Evolutionary conservation across 2,797 vertebrate genomes (phyloP), one percentile per base, ranked within the genome.

Genomic region (Lateolabrax maculatus): DNA sequence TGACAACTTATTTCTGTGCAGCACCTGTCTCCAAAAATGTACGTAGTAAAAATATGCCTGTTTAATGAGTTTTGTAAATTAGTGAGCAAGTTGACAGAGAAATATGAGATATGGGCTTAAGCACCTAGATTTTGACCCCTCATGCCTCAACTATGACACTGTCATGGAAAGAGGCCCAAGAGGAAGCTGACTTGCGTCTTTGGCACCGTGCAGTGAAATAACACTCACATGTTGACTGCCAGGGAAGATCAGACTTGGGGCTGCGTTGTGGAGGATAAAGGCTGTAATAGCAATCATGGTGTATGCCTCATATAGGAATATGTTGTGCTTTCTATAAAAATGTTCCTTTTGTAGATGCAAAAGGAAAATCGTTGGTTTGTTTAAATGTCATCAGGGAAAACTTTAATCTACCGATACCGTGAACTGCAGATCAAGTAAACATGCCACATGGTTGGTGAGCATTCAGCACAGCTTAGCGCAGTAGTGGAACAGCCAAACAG

Each of bases 131-230:
- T 86, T 77, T 84, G 62, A 87, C 74, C 67, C 74, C 53, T 69
- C 62, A 27, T 69, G 51, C 74, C 66, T 86, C 62, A 67, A 57
- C 73, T 75, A 29, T 88, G 78, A 84, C 87, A 86, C 85, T 44
- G 66, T n/a, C 55, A 41, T 84, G 84, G 71, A 84, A 87, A 77
- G 84, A 82, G 83, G 85, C 81, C 75, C 72, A 31, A 71, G 61
- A 89, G 89, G 90, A 93, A 91, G 87, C 87, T 58, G 80, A 62
- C 71, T 87, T 87, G 71, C 86, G 66, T 89, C 90, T 89, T 91
- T 92, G 87, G 85, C 90, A 87, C 75, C 0, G 1, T 68, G 70
- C 27, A 46, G 89, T 80, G 86, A 93, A 91, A 70, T 91, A 29
- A 84, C 93, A 89, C 87, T 44, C 29, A 19, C 41, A 61, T 61